Percentiles rank a stretch among this genome's conserved stretches.
phyloP scores from a whole-genome alignment of 2,797 vertebrate species.

The Molossus alvarezi region DNA sequence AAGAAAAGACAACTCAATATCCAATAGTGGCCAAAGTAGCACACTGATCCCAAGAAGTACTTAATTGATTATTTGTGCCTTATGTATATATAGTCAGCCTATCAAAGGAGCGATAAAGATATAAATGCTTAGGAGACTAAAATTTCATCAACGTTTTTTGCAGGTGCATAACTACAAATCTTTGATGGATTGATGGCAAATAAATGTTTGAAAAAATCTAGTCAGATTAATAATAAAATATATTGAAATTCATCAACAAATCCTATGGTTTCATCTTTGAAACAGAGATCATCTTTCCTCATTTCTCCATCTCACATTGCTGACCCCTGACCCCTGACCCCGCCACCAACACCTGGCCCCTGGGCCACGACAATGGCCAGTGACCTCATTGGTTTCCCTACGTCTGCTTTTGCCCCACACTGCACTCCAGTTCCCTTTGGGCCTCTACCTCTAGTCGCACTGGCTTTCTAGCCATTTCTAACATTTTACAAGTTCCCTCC shows the following conservation, averaged over 20 bases:
- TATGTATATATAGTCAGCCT: neutral
- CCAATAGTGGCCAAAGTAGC: neutral
- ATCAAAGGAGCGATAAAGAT: conserved; percentile 2
- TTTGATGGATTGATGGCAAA: neutral
- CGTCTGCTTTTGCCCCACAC: neutral
- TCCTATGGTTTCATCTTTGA: neutral
- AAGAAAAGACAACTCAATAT: neutral
- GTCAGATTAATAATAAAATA: neutral
- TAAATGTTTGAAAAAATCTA: neutral
- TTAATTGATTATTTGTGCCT: neutral
- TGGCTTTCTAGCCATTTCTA: conserved; percentile 23
- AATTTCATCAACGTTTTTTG: neutral
- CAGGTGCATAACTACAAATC: neutral
- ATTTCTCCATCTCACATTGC: neutral
- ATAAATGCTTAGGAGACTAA: neutral
- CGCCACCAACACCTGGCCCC: neutral
- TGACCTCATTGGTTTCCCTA: neutral
- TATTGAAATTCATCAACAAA: neutral
- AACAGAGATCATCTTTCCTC: neutral
- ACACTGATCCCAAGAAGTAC: neutral
- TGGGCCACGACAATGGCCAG: neutral
- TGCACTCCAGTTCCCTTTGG: neutral
- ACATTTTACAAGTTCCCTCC: neutral
- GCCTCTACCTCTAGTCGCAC: neutral
- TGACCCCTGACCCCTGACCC: neutral